Conservation (phyloP, 2,113 vertebrate species). For the Paradoxurus hermaphroditus region DNA sequence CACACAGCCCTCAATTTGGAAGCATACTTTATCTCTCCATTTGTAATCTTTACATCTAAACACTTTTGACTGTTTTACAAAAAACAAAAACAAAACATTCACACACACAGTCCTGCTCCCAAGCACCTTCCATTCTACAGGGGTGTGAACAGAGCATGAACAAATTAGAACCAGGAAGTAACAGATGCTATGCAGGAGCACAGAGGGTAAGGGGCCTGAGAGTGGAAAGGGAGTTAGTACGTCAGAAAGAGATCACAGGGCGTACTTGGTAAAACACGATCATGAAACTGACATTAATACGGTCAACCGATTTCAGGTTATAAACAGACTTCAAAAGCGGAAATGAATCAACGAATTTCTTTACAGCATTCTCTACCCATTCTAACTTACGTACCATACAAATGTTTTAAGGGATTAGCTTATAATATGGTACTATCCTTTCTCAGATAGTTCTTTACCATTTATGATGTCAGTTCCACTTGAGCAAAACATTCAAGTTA, state of each 20-base stretch:
- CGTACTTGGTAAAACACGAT: not conserved
- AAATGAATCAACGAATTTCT: slow-evolving; percentile 17
- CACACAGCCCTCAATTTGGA: not conserved
- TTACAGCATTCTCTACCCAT: not conserved
- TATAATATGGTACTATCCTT: not conserved
- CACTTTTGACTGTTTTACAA: not conserved
- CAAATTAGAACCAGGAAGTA: not conserved
- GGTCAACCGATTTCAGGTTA: not conserved
- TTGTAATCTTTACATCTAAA: not conserved
- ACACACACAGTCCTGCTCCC: not conserved
- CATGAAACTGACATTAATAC: not conserved
- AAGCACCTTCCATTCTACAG: not conserved
- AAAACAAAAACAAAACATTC: not conserved
- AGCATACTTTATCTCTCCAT: not conserved
- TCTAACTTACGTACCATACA: not conserved
- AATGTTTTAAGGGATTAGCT: not conserved
- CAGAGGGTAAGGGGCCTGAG: not conserved
- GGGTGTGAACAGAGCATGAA: not conserved
- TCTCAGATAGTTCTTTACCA: not conserved
- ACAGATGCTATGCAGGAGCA: not conserved
- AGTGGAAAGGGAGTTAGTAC: not conserved
- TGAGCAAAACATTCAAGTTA: not conserved
- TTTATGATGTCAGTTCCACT: not conserved
- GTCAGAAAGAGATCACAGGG: not conserved
- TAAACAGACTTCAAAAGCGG: not conserved